Evolutionary conservation across 1,140 invertebrate genomes (phyloP).

Genomic region (Ericerus pela): DNA sequence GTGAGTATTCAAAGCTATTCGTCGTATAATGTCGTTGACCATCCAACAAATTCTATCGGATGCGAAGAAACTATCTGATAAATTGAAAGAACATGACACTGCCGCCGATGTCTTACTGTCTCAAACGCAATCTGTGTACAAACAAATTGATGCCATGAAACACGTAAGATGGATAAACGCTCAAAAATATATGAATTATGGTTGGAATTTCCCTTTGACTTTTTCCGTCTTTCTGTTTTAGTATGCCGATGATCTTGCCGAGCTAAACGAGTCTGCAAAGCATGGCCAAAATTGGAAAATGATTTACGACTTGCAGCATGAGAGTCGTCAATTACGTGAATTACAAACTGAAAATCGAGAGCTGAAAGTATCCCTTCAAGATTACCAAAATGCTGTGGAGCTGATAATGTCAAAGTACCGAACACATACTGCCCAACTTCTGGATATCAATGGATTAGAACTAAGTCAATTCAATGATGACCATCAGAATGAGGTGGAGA

Average conservation of each 20-base stretch:
- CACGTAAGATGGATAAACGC: no score
- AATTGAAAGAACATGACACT: conserved; percentile 74
- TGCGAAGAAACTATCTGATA: conserved; percentile 68
- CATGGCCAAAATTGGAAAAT: conserved; percentile 66
- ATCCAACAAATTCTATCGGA: conserved; percentile 85
- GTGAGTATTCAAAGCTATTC: no score
- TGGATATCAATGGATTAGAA: no score
- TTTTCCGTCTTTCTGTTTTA: no score
- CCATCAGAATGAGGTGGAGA: no score
- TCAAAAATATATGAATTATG: no score
- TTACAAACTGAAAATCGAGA: conserved; percentile 82
- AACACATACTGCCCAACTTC: conserved; percentile 73
- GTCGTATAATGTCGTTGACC: conserved; percentile 60
- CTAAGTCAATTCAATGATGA: no score
- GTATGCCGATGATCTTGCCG: conserved; percentile 84
- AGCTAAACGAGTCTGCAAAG: conserved; percentile 73
- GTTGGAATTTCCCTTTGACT: no score
- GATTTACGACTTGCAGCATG: conserved; percentile 79
- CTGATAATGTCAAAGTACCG: conserved; percentile 95
- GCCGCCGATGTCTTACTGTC: conserved; percentile 67
- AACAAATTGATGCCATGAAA: conserved; percentile 85
- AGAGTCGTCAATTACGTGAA: conserved; percentile 74
- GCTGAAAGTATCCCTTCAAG: conserved; percentile 71
- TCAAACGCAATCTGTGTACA: conserved; percentile 71
- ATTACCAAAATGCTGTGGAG: conserved; percentile 84